A percentile compares a stretch with the other conserved stretches of the same genome.
Conservation (phyloP, 1,140 invertebrate species). For the Calosoma granatense region DNA sequence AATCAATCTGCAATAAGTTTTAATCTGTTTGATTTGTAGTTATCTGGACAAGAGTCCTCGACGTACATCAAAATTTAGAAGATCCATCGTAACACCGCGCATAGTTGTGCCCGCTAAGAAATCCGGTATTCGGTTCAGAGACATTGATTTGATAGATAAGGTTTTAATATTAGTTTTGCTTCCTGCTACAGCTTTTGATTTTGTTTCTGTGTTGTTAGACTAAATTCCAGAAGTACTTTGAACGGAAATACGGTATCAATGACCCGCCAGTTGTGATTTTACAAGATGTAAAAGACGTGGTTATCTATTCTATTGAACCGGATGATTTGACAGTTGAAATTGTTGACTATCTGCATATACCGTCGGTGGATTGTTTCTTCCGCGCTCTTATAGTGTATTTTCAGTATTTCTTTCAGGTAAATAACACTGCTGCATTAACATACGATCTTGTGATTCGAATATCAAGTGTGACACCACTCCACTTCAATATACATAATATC, state of each 20-base stretch:
- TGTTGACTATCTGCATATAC: constrained; percentile 46
- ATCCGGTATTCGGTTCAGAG: too few relatives aligned
- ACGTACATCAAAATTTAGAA: too few relatives aligned
- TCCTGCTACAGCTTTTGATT: too few relatives aligned
- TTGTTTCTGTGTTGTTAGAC: too few relatives aligned
- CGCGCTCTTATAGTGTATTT: constrained; percentile 49
- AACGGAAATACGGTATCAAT: constrained; percentile 40
- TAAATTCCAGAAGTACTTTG: constrained; percentile 42
- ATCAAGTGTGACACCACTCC: background rate
- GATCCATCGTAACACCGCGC: too few relatives aligned
- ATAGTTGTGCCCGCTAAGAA: too few relatives aligned
- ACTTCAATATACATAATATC: constrained; percentile 11
- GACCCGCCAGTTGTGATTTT: constrained; percentile 45
- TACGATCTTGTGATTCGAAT: background rate
- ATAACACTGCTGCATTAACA: constrained; percentile 3
- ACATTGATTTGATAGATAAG: too few relatives aligned
- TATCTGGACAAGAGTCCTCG: too few relatives aligned
- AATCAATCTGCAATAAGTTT: too few relatives aligned
- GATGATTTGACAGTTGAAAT: constrained; percentile 43
- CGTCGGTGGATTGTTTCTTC: constrained; percentile 47
- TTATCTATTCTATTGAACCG: constrained; percentile 43
- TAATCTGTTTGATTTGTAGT: too few relatives aligned
- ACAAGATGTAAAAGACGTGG: constrained; percentile 55
- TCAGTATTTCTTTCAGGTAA: constrained; percentile 47
- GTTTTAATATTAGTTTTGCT: too few relatives aligned